These are phyloP conservation scores for Gallinago solitaria DNA, from an alignment of 2,797 vertebrate species.

Conservation along the genomic window DNA sequence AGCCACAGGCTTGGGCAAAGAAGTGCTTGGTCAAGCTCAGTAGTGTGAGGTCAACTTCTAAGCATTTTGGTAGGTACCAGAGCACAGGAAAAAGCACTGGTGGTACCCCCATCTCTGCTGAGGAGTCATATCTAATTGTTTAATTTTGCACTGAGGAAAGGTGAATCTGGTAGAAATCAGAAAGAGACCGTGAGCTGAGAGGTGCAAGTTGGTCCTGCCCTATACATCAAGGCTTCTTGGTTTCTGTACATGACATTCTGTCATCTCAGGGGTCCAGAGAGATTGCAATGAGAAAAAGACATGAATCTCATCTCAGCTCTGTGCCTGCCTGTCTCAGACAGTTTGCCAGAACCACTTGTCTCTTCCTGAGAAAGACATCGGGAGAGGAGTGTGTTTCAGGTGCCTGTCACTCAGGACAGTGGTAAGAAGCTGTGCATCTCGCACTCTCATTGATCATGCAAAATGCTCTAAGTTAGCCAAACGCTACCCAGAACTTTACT, in stretches of 20 bases:
- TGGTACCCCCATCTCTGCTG: neutral
- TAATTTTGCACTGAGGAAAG: neutral
- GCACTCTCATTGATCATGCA: neutral
- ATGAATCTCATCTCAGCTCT: neutral
- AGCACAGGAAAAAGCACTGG: neutral
- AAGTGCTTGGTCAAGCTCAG: neutral
- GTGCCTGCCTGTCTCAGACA: neutral
- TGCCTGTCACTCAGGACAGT: neutral
- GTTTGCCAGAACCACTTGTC: constrained; percentile 19
- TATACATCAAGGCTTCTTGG: neutral
- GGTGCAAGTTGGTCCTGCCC: neutral
- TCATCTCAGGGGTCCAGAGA: neutral
- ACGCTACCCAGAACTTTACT: neutral
- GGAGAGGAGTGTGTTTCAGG: neutral
- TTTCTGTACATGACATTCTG: neutral
- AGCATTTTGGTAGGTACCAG: neutral
- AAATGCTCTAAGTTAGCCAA: neutral
- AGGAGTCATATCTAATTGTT: neutral
- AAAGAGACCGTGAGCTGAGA: neutral
- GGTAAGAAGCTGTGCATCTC: neutral
- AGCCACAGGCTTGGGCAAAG: neutral
- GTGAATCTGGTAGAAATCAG: neutral
- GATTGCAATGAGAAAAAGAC: neutral
- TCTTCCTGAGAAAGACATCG: neutral
- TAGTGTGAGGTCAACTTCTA: fast-evolving